Evolutionary conservation across 2,888 invertebrate genomes (phyloP), one percentile per base, ranked within the genome.

Genomic region (Pristionchus entomophagus): DNA sequence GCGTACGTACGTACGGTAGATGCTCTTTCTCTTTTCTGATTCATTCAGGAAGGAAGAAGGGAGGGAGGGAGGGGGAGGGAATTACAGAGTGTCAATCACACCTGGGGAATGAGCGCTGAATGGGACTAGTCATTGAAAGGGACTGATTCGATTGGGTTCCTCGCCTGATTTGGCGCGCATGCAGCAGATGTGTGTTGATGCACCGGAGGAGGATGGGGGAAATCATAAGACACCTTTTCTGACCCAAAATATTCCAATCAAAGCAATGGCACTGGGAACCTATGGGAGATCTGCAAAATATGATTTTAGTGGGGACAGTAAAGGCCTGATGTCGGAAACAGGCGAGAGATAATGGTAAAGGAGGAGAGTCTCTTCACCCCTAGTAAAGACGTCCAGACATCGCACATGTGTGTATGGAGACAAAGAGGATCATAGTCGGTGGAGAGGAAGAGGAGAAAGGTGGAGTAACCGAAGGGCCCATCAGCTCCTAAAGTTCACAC

Each of bases 381-480:
- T 45, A 45, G 45, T 65, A 65, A 65, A 65, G 1, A 65, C 65
- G 65, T 65, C 65, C 12, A 22, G 22, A 22, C 8, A 29, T 1
- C n/a, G 41, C 73, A 73, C 45, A 73, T 73, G 35, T 65, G 65
- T 41, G 26, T n/a, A 45, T 73, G n/a, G 22, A 45, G 41, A 73
- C 73, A 73, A 73, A 73, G 73, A 45, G n/a, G 73, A 73, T 45
- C 38, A 73, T 73, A 38, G 73, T 73, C 73, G 73, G 73, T n/a
- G 5, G 65, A 65, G 19, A 19, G 14, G 19, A 35, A 19, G 26
- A 35, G 19, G 65, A 65, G 62, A 65, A 35, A 29, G 65, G n/a
- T 65, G 65, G 32, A 65, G 65, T 65, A 65, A 12, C 65, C 19
- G 32, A 62, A 32, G 32, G 65, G 65, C 65, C 65, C 65, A 65